Evolutionary conservation across 1,140 invertebrate species (phyloP).

Genomic region (Lordiphosa clarofinis): DNA sequence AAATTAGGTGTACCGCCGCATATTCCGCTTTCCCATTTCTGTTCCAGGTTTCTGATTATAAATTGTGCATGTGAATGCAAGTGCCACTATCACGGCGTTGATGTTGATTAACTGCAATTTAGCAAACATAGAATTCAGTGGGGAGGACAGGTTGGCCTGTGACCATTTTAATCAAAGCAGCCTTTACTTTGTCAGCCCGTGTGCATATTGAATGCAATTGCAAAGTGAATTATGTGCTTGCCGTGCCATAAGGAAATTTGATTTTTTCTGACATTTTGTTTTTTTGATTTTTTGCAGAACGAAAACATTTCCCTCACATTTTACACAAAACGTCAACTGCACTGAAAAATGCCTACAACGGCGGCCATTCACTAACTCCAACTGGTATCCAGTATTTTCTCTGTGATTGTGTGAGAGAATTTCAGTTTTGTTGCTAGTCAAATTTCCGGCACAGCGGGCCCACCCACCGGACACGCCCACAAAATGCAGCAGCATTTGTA

Average conservation of each 20-base stretch:
- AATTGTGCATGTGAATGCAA: constrained; percentile 2
- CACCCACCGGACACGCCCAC: constrained; percentile 23
- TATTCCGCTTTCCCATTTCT: constrained; percentile 2
- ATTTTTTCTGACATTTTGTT: constrained; percentile 33
- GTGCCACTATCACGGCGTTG: constrained; percentile 9
- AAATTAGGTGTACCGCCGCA: constrained; percentile 35
- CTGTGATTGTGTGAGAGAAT: constrained; percentile 17
- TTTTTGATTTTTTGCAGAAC: constrained; percentile 10
- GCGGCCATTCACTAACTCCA: constrained; percentile 16
- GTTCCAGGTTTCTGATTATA: constrained; percentile 10
- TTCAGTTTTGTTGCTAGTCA: constrained; percentile 60
- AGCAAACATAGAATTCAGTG: constrained; percentile 3
- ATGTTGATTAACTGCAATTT: constrained; percentile 20
- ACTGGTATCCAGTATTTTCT: constrained; percentile 6
- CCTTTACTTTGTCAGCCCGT: constrained; percentile 5
- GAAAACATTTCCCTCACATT: constrained; percentile 20
- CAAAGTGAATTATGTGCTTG: constrained; percentile 24
- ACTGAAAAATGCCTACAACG: constrained; percentile 51
- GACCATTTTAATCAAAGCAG: constrained; percentile 3
- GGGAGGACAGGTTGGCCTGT: not conserved
- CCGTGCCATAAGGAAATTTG: constrained; percentile 39
- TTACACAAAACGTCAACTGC: constrained; percentile 45
- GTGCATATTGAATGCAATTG: constrained; percentile 21
- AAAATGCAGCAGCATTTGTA: constrained; percentile 3
- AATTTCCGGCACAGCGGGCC: constrained; percentile 56